These are phyloP conservation scores for Pelmatolapia mariae DNA, from an alignment of 2,113 vertebrate species.

Conservation along the genomic window DNA sequence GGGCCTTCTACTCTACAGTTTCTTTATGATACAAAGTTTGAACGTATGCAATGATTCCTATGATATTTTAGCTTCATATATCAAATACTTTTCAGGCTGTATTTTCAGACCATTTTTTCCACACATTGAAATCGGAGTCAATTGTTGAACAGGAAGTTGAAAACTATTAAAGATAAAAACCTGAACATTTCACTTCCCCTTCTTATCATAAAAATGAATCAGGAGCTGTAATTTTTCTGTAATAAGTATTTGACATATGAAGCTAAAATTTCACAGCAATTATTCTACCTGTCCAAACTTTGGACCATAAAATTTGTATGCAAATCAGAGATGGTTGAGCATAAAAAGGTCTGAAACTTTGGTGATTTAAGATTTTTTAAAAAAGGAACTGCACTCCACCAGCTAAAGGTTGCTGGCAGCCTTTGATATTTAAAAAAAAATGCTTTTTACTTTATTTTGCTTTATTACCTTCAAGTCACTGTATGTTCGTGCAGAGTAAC, in stretches of 20 bases:
- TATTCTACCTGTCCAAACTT: neutral
- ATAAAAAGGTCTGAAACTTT: neutral
- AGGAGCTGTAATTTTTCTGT: neutral
- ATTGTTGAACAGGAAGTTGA: neutral
- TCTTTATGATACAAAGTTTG: neutral
- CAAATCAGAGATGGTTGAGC: neutral
- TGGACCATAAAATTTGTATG: neutral
- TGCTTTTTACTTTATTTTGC: neutral
- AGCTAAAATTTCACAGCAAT: neutral
- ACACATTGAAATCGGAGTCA: neutral
- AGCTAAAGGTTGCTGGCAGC: neutral
- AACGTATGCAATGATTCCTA: neutral
- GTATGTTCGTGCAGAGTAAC: neutral
- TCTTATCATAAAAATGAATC: neutral
- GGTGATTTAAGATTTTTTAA: neutral
- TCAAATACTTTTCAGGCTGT: neutral
- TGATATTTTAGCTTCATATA: neutral
- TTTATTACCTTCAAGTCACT: neutral
- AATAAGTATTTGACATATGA: neutral
- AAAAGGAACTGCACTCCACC: neutral
- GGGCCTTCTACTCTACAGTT: neutral
- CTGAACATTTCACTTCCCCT: neutral
- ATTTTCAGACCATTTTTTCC: neutral
- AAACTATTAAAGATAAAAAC: neutral
- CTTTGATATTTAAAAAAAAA: neutral